These are phyloP conservation scores for Masticophis lateralis DNA, from an alignment of 2,797 vertebrate genomes.

Conservation along the genomic window DNA sequence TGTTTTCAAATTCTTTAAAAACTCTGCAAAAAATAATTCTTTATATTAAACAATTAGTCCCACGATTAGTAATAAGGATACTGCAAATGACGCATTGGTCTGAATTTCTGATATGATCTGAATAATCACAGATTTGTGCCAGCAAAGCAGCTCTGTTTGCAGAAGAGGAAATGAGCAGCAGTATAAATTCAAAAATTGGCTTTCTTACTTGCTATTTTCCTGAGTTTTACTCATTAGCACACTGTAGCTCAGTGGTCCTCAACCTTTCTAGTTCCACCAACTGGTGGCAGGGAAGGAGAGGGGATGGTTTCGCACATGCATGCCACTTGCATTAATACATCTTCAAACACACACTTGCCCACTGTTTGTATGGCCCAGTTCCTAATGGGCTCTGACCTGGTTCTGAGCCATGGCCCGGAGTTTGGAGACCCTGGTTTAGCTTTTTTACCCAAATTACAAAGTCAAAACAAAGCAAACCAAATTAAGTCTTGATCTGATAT, in stretches of 20 bases:
- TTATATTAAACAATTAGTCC: slow-evolving; percentile 2
- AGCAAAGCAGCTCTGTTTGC: neutral
- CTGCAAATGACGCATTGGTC: neutral
- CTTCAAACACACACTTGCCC: too few species aligned
- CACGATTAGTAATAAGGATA: slow-evolving; percentile 16
- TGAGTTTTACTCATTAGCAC: slow-evolving; percentile 1
- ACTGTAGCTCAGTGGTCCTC: neutral
- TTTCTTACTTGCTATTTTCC: slow-evolving; percentile 26
- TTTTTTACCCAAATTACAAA: slow-evolving; percentile 1
- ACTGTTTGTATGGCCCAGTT: neutral
- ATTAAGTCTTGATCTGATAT: neutral
- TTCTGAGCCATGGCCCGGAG: too few species aligned
- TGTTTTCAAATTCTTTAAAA: neutral
- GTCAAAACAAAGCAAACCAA: neutral
- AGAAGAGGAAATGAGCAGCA: neutral
- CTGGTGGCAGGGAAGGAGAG: neutral
- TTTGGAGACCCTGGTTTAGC: neutral
- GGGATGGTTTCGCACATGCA: neutral
- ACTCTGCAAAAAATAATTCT: neutral
- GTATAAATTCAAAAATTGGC: neutral
- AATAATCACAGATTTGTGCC: neutral
- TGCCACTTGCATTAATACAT: too few species aligned
- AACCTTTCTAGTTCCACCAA: neutral
- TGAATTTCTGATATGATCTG: neutral
- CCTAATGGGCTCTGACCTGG: neutral